These are phyloP conservation scores for Phylloscopus whistleri DNA, from an alignment of 2,113 vertebrate genomes.

Conservation along the genomic window DNA sequence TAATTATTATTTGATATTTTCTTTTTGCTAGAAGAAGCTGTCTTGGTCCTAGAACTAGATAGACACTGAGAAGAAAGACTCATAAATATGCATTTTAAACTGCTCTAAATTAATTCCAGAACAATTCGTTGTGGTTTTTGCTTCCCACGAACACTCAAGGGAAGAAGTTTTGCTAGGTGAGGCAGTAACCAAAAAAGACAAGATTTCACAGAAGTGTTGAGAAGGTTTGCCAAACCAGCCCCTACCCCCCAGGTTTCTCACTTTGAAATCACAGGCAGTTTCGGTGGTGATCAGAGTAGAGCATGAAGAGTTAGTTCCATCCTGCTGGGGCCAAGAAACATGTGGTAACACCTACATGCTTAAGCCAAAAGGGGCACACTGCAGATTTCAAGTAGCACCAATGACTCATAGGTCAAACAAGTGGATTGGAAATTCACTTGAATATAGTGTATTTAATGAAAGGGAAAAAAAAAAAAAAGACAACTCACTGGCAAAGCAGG, in stretches of 20 bases:
- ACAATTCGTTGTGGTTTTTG: neutral
- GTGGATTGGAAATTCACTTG: conserved; percentile 20
- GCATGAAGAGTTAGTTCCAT: neutral
- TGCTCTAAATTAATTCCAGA: neutral
- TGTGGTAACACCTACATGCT: neutral
- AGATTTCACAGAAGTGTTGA: neutral
- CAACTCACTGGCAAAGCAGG: neutral
- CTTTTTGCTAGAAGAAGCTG: neutral
- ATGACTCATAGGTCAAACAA: neutral
- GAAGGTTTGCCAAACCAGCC: neutral
- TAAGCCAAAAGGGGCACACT: neutral
- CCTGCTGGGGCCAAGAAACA: neutral
- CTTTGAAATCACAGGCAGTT: neutral
- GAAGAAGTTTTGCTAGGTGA: neutral
- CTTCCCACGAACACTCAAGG: neutral
- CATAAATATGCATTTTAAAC: neutral
- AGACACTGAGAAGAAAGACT: neutral
- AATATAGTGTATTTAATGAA: neutral
- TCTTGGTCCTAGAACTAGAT: neutral
- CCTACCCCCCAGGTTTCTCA: neutral
- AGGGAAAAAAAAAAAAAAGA: accelerated
- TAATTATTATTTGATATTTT: neutral
- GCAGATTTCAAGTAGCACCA: neutral
- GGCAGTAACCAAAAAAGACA: neutral
- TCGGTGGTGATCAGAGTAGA: neutral